Evolutionary conservation across 2,113 vertebrate species (phyloP).

Genomic region (Thunnus maccoyii): DNA sequence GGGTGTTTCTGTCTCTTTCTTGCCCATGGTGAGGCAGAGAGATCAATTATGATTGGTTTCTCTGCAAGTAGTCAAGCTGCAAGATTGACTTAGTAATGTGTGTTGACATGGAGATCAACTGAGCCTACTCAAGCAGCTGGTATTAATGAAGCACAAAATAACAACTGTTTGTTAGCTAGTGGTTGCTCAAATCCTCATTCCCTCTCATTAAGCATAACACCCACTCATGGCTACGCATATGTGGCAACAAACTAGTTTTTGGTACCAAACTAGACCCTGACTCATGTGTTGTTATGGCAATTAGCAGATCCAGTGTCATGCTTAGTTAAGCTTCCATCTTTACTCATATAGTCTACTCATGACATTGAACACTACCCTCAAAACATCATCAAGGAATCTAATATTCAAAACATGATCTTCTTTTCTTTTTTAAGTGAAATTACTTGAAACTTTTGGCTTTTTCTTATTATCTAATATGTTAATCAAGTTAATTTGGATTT

Average conservation of each 20-base stretch:
- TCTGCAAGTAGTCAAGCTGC: slow-evolving; percentile 60
- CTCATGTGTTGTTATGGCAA: slow-evolving; percentile 37
- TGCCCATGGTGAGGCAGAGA: slow-evolving; percentile 16
- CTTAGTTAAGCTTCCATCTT: slow-evolving; percentile 38
- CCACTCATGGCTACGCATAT: slow-evolving; percentile 13
- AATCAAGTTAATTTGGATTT: neutral
- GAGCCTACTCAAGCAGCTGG: slow-evolving; percentile 65
- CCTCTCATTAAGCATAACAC: slow-evolving; percentile 57
- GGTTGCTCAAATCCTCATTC: slow-evolving; percentile 36
- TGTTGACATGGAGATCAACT: slow-evolving; percentile 76
- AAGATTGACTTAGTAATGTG: slow-evolving; percentile 72
- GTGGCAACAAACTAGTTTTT: slow-evolving; percentile 35
- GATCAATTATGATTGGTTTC: slow-evolving; percentile 78
- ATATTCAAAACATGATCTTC: neutral
- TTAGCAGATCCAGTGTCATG: slow-evolving; percentile 23
- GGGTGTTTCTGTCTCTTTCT: slow-evolving; percentile 45
- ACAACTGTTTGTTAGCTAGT: slow-evolving; percentile 62
- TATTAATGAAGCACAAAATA: slow-evolving; percentile 78
- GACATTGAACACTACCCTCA: neutral
- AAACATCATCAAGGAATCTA: slow-evolving; percentile 17
- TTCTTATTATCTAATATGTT: neutral
- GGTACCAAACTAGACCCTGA: slow-evolving; percentile 10
- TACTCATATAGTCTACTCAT: neutral
- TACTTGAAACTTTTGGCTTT: neutral
- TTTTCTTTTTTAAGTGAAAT: slow-evolving; percentile 14